A percentile compares a stretch with the other conserved stretches of the same genome.
These are phyloP conservation scores for Pristionchus exspectatus DNA, from an alignment of 2,888 invertebrate genomes.

Conservation along the genomic window DNA sequence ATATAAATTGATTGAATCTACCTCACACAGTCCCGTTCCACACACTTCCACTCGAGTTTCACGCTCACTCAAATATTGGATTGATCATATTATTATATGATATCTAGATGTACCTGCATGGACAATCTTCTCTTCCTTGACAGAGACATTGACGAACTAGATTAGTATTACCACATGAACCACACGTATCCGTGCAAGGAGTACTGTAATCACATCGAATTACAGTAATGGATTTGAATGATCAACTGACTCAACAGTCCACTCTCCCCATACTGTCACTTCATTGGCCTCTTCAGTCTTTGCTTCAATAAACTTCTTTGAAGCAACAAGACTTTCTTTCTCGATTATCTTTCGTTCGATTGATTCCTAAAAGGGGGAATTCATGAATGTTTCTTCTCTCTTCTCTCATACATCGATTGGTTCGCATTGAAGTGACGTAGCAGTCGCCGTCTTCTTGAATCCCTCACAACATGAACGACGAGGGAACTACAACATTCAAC, in stretches of 20 bases:
- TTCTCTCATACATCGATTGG: neutral
- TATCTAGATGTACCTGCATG: neutral
- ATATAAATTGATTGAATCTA: neutral
- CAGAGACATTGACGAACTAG: constrained; percentile 8
- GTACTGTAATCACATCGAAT: neutral
- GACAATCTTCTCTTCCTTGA: neutral
- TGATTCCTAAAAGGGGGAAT: neutral
- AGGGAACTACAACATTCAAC: neutral
- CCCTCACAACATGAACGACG: neutral
- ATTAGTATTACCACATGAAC: neutral
- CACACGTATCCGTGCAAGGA: constrained; percentile 15
- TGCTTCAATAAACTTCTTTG: neutral
- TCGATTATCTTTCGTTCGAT: neutral
- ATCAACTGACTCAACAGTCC: constrained; percentile 34
- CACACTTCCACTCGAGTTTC: constrained; percentile 35
- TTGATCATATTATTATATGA: too few species aligned
- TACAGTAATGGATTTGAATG: neutral
- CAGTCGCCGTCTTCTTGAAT: neutral
- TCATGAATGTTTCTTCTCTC: neutral
- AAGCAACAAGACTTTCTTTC: neutral
- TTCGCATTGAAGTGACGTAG: neutral
- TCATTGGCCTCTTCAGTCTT: neutral
- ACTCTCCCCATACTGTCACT: neutral
- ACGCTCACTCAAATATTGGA: neutral
- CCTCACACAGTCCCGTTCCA: neutral